Percentiles rank a stretch among this genome's conserved stretches.
These are phyloP conservation scores for Hyles euphorbiae DNA, from an alignment of 1,140 invertebrate species.

Conservation along the genomic window DNA sequence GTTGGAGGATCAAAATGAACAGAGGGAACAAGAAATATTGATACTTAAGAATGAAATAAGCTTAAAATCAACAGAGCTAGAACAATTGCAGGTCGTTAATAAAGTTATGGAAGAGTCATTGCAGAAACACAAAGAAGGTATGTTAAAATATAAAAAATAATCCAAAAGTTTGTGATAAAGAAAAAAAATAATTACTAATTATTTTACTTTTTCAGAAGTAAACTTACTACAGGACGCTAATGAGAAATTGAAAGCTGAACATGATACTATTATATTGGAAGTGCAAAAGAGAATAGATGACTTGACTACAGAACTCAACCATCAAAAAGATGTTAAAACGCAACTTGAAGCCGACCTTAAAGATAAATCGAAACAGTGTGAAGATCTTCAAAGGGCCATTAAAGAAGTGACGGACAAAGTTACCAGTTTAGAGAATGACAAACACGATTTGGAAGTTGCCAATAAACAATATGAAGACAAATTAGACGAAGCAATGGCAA, in stretches of 20 bases:
- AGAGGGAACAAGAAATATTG: slow-evolving; percentile 8
- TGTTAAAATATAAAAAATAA: slow-evolving; percentile 1
- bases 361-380: slow-evolving; percentile 18
- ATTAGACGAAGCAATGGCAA: slow-evolving; percentile 7
- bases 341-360: slow-evolving; percentile 23
- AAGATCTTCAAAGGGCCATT: slow-evolving; percentile 26
- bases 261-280: slow-evolving; percentile 28
- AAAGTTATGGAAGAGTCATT: slow-evolving; percentile 21
- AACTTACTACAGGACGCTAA: slow-evolving; percentile 25
- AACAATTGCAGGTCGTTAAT: slow-evolving; percentile 18
- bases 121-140: slow-evolving; percentile 34
- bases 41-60: slow-evolving; percentile 9
- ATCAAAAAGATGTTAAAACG: slow-evolving; percentile 20
- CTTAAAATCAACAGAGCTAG: slow-evolving; percentile 1
- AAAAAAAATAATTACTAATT: too few species aligned
- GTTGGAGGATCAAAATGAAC: slow-evolving; percentile 17
- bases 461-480: slow-evolving; percentile 16
- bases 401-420: slow-evolving; percentile 21
- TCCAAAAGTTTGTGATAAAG: too few species aligned
- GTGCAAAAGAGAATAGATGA: slow-evolving; percentile 24
- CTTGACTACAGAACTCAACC: slow-evolving; percentile 23
- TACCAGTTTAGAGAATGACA: slow-evolving; percentile 18
- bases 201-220: slow-evolving; percentile 23
- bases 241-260: slow-evolving; percentile 35
- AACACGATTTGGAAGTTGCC: slow-evolving; percentile 20